phyloP scores from a whole-genome alignment of 2,888 invertebrate species.

The Lasioglossum villosulum region DNA sequence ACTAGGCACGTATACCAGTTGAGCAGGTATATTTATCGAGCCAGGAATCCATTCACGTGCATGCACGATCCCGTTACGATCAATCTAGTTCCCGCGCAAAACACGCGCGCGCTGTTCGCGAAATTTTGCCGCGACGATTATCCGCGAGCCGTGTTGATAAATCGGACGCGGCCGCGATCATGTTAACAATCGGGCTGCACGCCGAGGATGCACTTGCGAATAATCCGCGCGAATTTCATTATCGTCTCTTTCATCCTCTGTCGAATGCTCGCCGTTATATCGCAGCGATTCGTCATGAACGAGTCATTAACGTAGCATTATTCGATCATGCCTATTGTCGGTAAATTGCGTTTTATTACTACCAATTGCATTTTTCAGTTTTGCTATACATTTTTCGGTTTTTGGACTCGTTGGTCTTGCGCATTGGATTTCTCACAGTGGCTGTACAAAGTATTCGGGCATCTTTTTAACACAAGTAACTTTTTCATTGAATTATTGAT shows the following conservation, averaged over 20 bases:
- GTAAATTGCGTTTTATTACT: no score
- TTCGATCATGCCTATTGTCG: background rate
- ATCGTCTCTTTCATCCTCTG: background rate
- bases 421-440: no score
- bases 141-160: background rate
- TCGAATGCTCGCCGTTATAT: background rate
- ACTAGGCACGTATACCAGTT: slow-evolving; percentile 33
- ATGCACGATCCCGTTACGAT: slow-evolving; percentile 28
- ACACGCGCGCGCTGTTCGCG: background rate
- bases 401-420: no score
- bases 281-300: background rate
- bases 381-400: no score
- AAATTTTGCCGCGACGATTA: background rate
- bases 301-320: background rate
- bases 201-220: background rate
- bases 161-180: background rate
- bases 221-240: background rate
- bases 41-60: slow-evolving; percentile 32
- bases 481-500: no score
- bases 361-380: no score
- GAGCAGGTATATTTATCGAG: slow-evolving; percentile 42
- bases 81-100: background rate
- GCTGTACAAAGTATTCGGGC: no score
- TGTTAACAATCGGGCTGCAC: background rate
- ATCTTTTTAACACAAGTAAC: no score